Conservation (phyloP, 2,113 vertebrate species). For the Entomyzon cyanotis region DNA sequence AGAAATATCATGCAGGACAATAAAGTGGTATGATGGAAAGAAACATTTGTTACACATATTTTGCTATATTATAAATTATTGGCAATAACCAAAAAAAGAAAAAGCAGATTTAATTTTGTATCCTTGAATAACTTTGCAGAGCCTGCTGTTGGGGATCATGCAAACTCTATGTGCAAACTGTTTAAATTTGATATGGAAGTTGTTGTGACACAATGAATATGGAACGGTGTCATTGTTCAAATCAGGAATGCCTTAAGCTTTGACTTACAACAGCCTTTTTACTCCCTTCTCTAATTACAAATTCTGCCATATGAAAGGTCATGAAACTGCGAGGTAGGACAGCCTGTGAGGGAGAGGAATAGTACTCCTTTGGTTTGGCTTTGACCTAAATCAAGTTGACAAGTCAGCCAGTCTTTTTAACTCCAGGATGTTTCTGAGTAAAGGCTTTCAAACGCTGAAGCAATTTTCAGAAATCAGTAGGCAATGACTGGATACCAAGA, state of each 20-base stretch:
- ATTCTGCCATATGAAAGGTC: conserved; percentile 35
- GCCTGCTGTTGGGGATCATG: background rate
- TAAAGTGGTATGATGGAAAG: background rate
- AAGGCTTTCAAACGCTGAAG: background rate
- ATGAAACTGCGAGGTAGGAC: background rate
- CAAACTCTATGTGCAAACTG: background rate
- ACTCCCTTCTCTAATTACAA: conserved; percentile 29
- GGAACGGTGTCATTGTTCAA: conserved; percentile 9
- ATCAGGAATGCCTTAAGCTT: background rate
- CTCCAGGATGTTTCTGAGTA: background rate
- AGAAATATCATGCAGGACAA: background rate
- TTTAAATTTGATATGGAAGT: background rate
- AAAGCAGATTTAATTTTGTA: background rate
- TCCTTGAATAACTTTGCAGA: background rate
- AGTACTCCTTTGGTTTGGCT: background rate
- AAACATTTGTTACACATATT: background rate
- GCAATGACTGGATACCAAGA: background rate
- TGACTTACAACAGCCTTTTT: conserved; percentile 23
- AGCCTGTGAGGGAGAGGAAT: background rate
- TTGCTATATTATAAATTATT: background rate
- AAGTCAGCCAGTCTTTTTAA: conserved; percentile 9
- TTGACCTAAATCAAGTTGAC: conserved; percentile 43
- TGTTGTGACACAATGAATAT: conserved; percentile 29
- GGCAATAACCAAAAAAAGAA: background rate
- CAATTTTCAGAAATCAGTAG: background rate